These are phyloP conservation scores for Rousettus leschenaultii DNA, from an alignment of 2,113 vertebrate species.

Conservation along the genomic window DNA sequence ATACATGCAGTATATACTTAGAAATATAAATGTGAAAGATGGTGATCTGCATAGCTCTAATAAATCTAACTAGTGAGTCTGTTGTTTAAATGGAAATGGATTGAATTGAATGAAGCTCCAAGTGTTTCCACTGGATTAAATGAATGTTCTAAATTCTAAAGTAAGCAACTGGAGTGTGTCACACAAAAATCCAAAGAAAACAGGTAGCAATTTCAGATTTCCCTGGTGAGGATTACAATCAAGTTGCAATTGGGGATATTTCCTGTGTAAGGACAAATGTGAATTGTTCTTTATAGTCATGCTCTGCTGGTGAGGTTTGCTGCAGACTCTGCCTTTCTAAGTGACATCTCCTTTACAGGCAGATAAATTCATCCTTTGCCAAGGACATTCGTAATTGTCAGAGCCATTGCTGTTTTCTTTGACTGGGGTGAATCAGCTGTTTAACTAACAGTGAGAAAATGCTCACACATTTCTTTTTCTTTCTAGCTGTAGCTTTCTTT, in stretches of 20 bases:
- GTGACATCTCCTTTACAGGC: slow-evolving; percentile 57
- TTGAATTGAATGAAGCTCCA: neutral
- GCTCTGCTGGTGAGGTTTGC: slow-evolving; percentile 58
- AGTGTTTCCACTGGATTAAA: neutral
- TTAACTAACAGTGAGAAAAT: slow-evolving; percentile 56
- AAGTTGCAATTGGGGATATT: slow-evolving; percentile 68
- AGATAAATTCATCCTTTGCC: slow-evolving; percentile 71
- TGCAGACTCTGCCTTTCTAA: slow-evolving; percentile 64
- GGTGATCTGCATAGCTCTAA: neutral
- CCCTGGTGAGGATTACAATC: slow-evolving; percentile 76
- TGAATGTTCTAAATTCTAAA: slow-evolving; percentile 68
- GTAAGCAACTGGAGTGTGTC: slow-evolving; percentile 69
- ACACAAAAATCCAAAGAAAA: slow-evolving; percentile 67
- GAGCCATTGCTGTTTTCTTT: slow-evolving; percentile 39
- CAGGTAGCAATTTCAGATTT: slow-evolving; percentile 81
- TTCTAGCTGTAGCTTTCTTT: neutral
- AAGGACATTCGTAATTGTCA: slow-evolving; percentile 66
- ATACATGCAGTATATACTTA: neutral
- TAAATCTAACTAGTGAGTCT: neutral
- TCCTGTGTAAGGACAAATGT: slow-evolving; percentile 59
- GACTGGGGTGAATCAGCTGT: slow-evolving; percentile 10
- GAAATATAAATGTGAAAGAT: slow-evolving; percentile 21
- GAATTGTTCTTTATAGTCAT: slow-evolving; percentile 50
- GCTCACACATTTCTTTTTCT: neutral
- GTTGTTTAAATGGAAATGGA: slow-evolving; percentile 64